phyloP scores from a whole-genome alignment of 2,888 invertebrate genomes.

The Diarsia mendica region DNA sequence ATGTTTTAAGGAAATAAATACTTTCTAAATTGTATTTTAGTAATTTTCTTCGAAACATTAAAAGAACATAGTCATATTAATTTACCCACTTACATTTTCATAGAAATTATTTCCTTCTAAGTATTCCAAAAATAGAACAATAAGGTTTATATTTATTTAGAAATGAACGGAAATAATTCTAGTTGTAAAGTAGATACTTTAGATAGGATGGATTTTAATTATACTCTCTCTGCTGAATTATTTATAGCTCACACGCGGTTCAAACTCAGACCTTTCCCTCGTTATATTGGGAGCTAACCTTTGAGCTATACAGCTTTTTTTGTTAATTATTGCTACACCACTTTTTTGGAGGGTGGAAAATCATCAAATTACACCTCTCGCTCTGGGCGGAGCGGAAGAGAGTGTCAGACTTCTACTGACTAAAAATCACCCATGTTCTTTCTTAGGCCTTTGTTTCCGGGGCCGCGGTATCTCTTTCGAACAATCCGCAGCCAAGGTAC shows the following conservation, averaged over 20 bases:
- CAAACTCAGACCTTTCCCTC: neutral
- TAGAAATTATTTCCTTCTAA: neutral
- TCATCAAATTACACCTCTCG: too few relatives aligned
- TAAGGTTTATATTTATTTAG: neutral
- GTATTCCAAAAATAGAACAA: neutral
- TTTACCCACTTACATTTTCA: neutral
- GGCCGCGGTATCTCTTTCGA: too few relatives aligned
- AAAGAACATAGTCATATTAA: neutral
- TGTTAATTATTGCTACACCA: too few relatives aligned
- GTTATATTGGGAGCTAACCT: too few relatives aligned
- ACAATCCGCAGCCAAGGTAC: too few relatives aligned
- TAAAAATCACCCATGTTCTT: too few relatives aligned
- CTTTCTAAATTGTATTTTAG: too few relatives aligned
- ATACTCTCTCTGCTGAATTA: neutral
- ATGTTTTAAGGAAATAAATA: too few relatives aligned
- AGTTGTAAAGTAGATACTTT: neutral
- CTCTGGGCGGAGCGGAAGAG: too few relatives aligned
- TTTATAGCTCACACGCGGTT: neutral
- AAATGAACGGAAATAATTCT: neutral
- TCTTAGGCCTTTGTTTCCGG: too few relatives aligned
- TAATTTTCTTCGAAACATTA: neutral
- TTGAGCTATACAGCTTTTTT: neutral
- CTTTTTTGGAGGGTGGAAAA: too few relatives aligned
- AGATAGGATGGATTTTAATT: neutral
- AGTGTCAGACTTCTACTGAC: too few relatives aligned